Evolutionary conservation across 2,113 vertebrate genomes (phyloP).

Genomic region (Bothrops jararaca): DNA sequence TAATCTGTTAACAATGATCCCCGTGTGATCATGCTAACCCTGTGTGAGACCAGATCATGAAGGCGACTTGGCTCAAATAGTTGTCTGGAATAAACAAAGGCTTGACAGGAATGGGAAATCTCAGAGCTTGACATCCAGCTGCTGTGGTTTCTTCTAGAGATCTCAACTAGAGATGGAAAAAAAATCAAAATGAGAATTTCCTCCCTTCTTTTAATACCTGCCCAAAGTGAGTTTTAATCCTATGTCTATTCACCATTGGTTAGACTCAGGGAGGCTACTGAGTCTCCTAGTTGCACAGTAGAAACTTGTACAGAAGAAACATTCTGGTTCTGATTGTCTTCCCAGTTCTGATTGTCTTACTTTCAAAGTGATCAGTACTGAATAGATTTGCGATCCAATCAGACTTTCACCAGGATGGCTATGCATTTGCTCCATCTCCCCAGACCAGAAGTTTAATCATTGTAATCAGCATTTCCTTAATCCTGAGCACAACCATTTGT

Average conservation of each 20-base stretch:
- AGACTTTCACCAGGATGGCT: background rate
- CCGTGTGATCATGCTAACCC: background rate
- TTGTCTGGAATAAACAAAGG: background rate
- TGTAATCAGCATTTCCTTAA: background rate
- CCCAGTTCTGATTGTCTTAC: background rate
- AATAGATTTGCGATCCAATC: background rate
- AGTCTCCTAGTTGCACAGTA: background rate
- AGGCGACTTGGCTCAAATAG: background rate
- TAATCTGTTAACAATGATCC: too few relatives aligned
- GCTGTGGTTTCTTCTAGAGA: background rate
- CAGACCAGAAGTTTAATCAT: background rate
- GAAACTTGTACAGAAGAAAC: background rate
- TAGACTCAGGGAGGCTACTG: background rate
- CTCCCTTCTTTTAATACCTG: background rate
- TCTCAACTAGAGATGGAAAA: background rate
- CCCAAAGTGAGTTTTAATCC: background rate
- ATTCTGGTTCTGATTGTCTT: background rate
- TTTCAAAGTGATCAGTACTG: background rate
- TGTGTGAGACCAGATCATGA: background rate
- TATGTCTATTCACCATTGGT: background rate
- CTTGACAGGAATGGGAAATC: background rate
- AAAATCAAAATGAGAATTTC: background rate
- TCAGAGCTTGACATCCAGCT: background rate
- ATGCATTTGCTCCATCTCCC: background rate
- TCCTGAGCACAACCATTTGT: background rate